These are phyloP conservation scores for Amiota communis DNA, from an alignment of 2,888 invertebrate genomes.

Conservation along the genomic window DNA sequence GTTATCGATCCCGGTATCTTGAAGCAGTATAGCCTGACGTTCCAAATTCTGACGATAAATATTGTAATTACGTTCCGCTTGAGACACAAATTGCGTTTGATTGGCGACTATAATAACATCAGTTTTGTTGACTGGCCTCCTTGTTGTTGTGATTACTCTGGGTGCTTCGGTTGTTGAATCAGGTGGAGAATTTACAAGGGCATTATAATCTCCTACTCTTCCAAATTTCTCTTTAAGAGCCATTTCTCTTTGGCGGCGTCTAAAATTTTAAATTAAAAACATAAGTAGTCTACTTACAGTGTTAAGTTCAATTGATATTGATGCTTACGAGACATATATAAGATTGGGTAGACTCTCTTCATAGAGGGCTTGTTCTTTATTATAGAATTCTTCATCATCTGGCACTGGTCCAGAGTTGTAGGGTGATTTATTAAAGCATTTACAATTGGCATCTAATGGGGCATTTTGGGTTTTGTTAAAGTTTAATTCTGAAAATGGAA, in stretches of 20 bases:
- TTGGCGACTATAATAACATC: background rate
- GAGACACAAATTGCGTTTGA: background rate
- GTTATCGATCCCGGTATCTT: conserved; percentile 53
- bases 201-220: conserved; percentile 36
- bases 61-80: conserved; percentile 41
- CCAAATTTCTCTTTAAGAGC: conserved; percentile 47
- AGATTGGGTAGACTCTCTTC: conserved; percentile 62
- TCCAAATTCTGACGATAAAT: conserved; percentile 39
- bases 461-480: background rate
- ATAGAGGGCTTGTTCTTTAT: conserved; percentile 56
- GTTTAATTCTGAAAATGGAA: background rate
- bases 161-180: background rate
- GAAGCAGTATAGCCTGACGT: conserved; percentile 38
- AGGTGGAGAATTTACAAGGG: conserved; percentile 28
- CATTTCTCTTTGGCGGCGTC: conserved; percentile 34
- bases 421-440: conserved; percentile 38
- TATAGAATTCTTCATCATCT: conserved; percentile 62
- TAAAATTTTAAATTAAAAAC: conserved; percentile 13
- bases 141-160: background rate
- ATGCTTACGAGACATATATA: conserved; percentile 67
- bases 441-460: conserved; percentile 42
- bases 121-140: background rate
- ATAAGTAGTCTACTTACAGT: background rate
- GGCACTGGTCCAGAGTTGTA: conserved; percentile 61
- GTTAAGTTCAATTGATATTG: background rate